phyloP scores from a whole-genome alignment of 1,140 invertebrate genomes.

The Radopholus similis region DNA sequence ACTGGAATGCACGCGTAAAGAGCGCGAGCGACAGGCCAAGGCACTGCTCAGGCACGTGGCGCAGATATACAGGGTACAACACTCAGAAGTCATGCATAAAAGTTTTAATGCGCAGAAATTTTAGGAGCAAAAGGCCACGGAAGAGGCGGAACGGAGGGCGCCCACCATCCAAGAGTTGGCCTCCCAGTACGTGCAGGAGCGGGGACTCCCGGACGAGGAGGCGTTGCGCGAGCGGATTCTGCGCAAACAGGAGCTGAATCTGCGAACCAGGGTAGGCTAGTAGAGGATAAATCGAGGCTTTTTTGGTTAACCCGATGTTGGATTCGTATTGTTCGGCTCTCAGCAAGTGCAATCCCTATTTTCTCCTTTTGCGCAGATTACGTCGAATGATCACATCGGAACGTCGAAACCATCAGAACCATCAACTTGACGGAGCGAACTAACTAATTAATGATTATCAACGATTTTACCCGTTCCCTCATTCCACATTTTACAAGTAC shows the following conservation, averaged over 20 bases:
- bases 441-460: too few relatives aligned
- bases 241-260: slow-evolving; percentile 24
- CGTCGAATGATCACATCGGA: neutral
- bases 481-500: too few relatives aligned
- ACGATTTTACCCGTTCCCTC: too few relatives aligned
- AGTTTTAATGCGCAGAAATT: slow-evolving; percentile 1
- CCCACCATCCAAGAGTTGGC: slow-evolving; percentile 25
- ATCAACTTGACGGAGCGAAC: too few relatives aligned
- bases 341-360: too few relatives aligned
- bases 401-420: too few relatives aligned
- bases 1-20: slow-evolving; percentile 9
- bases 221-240: slow-evolving; percentile 16
- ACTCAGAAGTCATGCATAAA: neutral
- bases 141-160: neutral
- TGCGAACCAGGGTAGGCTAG: slow-evolving; percentile 18
- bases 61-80: slow-evolving; percentile 11
- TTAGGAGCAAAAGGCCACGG: neutral
- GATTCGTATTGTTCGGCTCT: too few relatives aligned
- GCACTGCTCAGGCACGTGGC: slow-evolving; percentile 20
- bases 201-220: slow-evolving; percentile 27
- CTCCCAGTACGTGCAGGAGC: slow-evolving; percentile 26
- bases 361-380: too few relatives aligned
- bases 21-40: slow-evolving; percentile 24
- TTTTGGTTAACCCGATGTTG: too few relatives aligned
- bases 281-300: too few relatives aligned